A percentile compares a stretch with the other conserved stretches of the same genome.
phyloP scores from a whole-genome alignment of 2,797 vertebrate species.

The Clarias pachynema region DNA sequence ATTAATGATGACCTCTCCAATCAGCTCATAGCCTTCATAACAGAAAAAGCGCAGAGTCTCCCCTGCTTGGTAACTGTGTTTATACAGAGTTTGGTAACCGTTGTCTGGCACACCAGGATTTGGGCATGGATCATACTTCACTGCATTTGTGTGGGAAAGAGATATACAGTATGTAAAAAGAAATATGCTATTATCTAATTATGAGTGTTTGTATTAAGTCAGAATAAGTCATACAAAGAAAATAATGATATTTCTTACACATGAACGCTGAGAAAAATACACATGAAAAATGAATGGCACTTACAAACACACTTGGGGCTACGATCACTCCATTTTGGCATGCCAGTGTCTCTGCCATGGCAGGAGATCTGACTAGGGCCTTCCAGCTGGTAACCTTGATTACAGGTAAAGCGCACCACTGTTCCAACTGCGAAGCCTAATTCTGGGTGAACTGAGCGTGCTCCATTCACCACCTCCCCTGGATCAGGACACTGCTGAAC shows the following conservation, averaged over 20 bases:
- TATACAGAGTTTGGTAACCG: conserved; percentile 91
- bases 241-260: not conserved
- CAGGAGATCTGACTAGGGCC: conserved; percentile 88
- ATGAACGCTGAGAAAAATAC: not conserved
- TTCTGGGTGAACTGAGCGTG: conserved; percentile 83
- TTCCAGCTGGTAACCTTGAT: conserved; percentile 89
- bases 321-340: conserved; percentile 92
- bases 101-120: conserved; percentile 93
- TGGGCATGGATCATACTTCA: conserved; percentile 90
- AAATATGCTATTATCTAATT: not conserved
- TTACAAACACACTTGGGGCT: conserved; percentile 93
- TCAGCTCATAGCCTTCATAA: conserved; percentile 91
- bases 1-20: conserved; percentile 90
- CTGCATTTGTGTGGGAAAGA: conserved; percentile 53
- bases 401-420: conserved; percentile 88
- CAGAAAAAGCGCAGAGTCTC: conserved; percentile 93
- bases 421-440: conserved; percentile 86
- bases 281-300: conserved; percentile 60
- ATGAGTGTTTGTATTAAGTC: not conserved
- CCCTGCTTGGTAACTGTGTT: conserved; percentile 91
- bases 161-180: not conserved
- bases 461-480: conserved; percentile 88
- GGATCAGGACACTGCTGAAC: conserved; percentile 90
- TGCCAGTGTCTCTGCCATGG: conserved; percentile 87
- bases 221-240: not conserved